Percentiles rank a stretch among this genome's conserved stretches.
Conservation (phyloP, 1,140 invertebrate species). For the Melanaphis sacchari region DNA sequence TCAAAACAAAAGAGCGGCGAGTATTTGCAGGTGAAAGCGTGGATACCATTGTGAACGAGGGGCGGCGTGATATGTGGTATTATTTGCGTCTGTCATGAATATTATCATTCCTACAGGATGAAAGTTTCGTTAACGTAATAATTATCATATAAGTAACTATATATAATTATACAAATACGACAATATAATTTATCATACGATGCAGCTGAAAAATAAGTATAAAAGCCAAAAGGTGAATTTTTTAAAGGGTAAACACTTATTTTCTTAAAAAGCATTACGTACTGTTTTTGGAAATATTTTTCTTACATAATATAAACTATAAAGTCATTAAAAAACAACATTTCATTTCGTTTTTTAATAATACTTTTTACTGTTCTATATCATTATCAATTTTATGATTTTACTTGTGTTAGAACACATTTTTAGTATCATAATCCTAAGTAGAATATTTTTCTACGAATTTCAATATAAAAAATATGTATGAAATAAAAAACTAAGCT, state of each 20-base stretch:
- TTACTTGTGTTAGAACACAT: background rate
- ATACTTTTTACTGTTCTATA: too few species aligned
- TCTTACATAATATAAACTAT: background rate
- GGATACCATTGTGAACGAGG: background rate
- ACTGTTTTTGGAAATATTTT: background rate
- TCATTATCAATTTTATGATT: background rate
- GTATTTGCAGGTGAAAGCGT: background rate
- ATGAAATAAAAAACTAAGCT: background rate
- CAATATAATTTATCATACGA: background rate
- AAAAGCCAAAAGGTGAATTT: background rate
- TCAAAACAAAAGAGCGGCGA: background rate
- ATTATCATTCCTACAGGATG: slow-evolving; percentile 4
- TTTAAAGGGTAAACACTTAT: background rate
- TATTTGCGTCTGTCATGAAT: background rate
- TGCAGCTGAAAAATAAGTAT: background rate
- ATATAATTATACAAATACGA: background rate
- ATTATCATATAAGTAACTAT: background rate
- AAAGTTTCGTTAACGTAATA: background rate
- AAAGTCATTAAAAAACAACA: background rate
- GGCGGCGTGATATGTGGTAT: background rate
- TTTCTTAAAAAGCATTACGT: background rate
- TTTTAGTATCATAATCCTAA: background rate
- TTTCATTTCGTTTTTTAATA: background rate
- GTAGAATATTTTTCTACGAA: background rate
- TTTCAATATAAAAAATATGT: background rate